A percentile compares a stretch with the other conserved stretches of the same genome.
phyloP scores from a whole-genome alignment of 1,140 invertebrate genomes.

The Bombus waltoni region DNA sequence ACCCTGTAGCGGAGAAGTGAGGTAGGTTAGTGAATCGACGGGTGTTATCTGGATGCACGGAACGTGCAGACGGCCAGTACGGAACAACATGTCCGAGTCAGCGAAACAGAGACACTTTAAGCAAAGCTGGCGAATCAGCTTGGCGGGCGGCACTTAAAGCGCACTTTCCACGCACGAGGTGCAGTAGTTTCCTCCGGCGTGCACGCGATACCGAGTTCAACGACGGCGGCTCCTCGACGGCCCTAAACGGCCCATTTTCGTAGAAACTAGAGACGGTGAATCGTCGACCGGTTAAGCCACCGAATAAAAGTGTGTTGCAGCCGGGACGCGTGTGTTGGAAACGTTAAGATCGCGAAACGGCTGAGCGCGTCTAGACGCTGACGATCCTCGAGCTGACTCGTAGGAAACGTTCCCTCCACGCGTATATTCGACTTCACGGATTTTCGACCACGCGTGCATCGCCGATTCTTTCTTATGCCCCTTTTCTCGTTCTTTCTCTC shows the following conservation, averaged over 20 bases:
- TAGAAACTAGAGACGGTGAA: slow-evolving; percentile 6
- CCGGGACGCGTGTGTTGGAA: not conserved
- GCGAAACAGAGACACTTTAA: slow-evolving; percentile 70
- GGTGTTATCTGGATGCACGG: slow-evolving; percentile 76
- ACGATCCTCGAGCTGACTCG: slow-evolving; percentile 12
- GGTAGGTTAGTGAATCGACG: slow-evolving; percentile 78
- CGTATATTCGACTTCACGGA: too few species aligned
- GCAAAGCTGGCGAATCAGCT: slow-evolving; percentile 61
- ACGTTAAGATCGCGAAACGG: slow-evolving; percentile 28
- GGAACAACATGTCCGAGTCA: slow-evolving; percentile 74
- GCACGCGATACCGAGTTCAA: slow-evolving; percentile 17
- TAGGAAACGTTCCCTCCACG: not conserved
- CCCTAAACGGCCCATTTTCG: slow-evolving; percentile 49
- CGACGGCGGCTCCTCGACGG: slow-evolving; percentile 17
- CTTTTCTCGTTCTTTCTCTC: too few species aligned
- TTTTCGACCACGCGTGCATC: too few species aligned
- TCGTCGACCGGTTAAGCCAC: slow-evolving; percentile 19
- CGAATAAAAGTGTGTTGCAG: slow-evolving; percentile 20
- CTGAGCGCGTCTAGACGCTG: slow-evolving; percentile 19
- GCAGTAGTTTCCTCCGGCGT: slow-evolving; percentile 32
- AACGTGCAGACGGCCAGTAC: slow-evolving; percentile 74
- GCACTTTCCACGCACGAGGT: slow-evolving; percentile 39
- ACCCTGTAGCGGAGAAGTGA: slow-evolving; percentile 72
- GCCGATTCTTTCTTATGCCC: not conserved
- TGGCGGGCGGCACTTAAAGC: slow-evolving; percentile 48